Evolutionary conservation across 2,888 invertebrate genomes (phyloP), one percentile per base, ranked within the genome.

Genomic region (Aplocera efformata): DNA sequence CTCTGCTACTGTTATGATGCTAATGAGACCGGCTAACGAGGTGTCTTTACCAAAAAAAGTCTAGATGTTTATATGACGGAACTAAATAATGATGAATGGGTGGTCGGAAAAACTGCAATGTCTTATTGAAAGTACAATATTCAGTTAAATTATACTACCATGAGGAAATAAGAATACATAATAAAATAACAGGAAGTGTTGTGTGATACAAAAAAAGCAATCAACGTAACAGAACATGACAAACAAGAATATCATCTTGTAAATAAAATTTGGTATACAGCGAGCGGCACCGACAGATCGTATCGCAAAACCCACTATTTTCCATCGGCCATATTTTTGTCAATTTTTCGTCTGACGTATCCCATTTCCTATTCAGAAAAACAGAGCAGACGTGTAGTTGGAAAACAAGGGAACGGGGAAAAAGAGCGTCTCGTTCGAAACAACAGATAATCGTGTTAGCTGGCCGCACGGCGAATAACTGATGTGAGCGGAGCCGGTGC

Each of bases 361-460:
- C 78, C 85, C 73, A 86, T 88, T 88, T 85, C 74, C 79, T 77
- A 83, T 85, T 83, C 84, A 79, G 85, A 83, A 85, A 85, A 86
- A 85, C 81, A 85, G 76, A 80, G 81, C 74, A 78, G 83, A 84
- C 80, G 79, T 72, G 74, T 74, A 80, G 83, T 79, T 84, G 79
- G 80, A 84, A 88, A 88, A 85, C 83, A 86, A 84, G 79, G 85
- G 78, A 84, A 78, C 72, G 76, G 50, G 79, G 78, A 83, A 84
- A 85, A 85, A 81, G 76, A 80, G 68, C 74, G 77, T 79, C 77
- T 80, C 82, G 80, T 79, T 79, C 67, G 79, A 77, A 84, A 76
- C 83, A 82, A 79, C 79, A 80, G 88, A 84, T 88, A 88, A 86
- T 85, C 83, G 86, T 81, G 86, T 86, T 88, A 84, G 84, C 78